These are phyloP conservation scores for Halocynthia aurantium DNA, from an alignment of 23 tunicate species.

Conservation along the genomic window DNA sequence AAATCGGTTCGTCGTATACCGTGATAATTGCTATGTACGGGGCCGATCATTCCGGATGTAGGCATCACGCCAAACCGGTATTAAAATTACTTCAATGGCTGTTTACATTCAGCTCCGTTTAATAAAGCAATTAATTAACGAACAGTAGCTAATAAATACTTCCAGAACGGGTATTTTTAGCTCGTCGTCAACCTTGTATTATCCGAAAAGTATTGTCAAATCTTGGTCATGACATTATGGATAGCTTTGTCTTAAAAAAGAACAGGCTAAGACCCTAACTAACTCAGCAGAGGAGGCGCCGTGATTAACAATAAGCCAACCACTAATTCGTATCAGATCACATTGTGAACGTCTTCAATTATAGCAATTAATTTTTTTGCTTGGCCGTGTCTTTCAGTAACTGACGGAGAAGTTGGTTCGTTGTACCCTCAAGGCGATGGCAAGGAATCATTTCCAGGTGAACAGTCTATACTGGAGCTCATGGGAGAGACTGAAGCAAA, in stretches of 20 bases:
- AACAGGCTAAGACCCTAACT: neutral
- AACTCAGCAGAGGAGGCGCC: constrained; percentile 14
- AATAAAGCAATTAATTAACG: no score
- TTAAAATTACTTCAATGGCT: constrained; percentile 1
- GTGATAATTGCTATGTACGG: neutral
- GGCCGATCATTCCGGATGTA: neutral
- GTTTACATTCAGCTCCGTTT: neutral
- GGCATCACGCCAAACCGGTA: constrained; percentile 1
- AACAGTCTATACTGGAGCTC: constrained; percentile 20
- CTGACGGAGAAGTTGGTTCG: constrained; percentile 1
- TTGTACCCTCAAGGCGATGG: constrained; percentile 17
- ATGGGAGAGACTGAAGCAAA: constrained; percentile 21
- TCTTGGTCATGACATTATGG: no score
- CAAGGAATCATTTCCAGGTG: neutral
- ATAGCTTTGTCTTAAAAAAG: no score
- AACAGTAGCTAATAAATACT: no score
- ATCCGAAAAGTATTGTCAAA: no score
- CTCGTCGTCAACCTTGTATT: no score
- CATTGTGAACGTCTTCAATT: constrained; percentile 3
- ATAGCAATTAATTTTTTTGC: neutral
- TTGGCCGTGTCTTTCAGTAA: constrained; percentile 6
- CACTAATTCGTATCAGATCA: constrained; percentile 20
- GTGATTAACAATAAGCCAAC: constrained; percentile 15
- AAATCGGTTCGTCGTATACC: neutral
- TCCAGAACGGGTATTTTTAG: no score